Conservation (phyloP, 2,888 invertebrate genomes). For the Callosobruchus maculatus region DNA sequence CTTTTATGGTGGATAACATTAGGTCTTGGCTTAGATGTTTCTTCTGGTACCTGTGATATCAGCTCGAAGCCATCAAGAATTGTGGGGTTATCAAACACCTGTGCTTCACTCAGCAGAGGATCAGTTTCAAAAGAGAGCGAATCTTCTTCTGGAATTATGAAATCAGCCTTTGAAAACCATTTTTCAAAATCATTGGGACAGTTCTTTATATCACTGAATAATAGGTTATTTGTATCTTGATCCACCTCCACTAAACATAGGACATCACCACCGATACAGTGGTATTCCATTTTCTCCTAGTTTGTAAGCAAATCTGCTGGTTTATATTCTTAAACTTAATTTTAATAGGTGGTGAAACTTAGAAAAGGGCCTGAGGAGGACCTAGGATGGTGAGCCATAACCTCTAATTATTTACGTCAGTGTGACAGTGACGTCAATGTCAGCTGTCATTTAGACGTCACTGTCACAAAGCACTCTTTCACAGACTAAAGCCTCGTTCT, state of each 20-base stretch:
- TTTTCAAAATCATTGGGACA: constrained; percentile 2
- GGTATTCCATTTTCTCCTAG: background rate
- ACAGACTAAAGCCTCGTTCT: too few species aligned
- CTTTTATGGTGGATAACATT: constrained; percentile 1
- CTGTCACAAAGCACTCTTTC: too few species aligned
- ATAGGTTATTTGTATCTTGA: background rate
- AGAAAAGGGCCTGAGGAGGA: too few species aligned
- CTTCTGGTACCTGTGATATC: background rate
- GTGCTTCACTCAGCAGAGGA: constrained; percentile 11
- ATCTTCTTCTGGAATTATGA: background rate
- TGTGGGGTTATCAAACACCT: constrained; percentile 5
- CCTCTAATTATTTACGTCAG: too few species aligned
- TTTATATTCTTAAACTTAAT: too few species aligned
- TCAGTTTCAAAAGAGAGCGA: constrained; percentile 4
- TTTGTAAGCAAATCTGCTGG: background rate
- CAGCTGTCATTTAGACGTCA: too few species aligned
- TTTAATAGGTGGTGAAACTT: too few species aligned
- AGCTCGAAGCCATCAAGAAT: constrained; percentile 7
- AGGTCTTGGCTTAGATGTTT: background rate
- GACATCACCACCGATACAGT: constrained; percentile 1
- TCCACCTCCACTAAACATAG: constrained; percentile 7
- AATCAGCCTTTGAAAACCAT: background rate
- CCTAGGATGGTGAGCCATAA: too few species aligned
- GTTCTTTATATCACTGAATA: constrained; percentile 3
- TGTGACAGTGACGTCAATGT: too few species aligned